Base-by-base conservation (phyloP, 1,140 invertebrate species). In the Dreissena polymorpha region DNA sequence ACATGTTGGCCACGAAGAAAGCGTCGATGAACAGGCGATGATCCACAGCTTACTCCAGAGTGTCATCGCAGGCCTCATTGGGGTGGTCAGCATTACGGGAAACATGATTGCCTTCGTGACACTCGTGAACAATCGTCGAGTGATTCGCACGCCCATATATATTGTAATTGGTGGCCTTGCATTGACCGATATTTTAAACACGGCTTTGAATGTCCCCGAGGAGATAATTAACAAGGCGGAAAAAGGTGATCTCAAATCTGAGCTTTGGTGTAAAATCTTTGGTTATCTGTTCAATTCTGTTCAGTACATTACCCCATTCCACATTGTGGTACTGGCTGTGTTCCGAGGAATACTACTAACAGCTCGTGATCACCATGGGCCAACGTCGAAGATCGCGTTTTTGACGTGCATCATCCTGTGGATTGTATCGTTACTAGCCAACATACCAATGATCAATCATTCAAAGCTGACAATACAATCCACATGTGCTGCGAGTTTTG, bases 301-400 rank as follows among this genome's bases (percentile, higher is more conserved):
- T 50, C 75, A 86, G n/a, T 89, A 89, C 55, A 85, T 90, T 10
- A 81, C 87, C 21, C 87, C 88, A 0, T 89, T 84, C 76, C 88
- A 91, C 65, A 49, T 91, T 16, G 90, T 91, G 8, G 87, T 88
- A 18, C 84, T 91, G 23, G 80, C 88, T n/a, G 86, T 90, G 3
- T 85, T 91, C 27, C 81, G 90, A 13, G 88, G 86, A 10, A 89
- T 91, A 55, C 76, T 91, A 81, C 81, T 91, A 27, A 90, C 88
- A 23, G 90, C 88, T 76, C 53, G 91, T 29, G 86, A 78, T 49
- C 88, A 87, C 75, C 81, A 86, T 18, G 74, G 76, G 29, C 85
- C 87, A 12, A 83, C 86, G 27, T 79, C 86, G 25, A 72, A 73
- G 10, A 83, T 86, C 65, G 77, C 88, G 51, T 25, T 88, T 27